Base-by-base conservation (phyloP, 2,888 invertebrate species). In the Hedya salicella region DNA sequence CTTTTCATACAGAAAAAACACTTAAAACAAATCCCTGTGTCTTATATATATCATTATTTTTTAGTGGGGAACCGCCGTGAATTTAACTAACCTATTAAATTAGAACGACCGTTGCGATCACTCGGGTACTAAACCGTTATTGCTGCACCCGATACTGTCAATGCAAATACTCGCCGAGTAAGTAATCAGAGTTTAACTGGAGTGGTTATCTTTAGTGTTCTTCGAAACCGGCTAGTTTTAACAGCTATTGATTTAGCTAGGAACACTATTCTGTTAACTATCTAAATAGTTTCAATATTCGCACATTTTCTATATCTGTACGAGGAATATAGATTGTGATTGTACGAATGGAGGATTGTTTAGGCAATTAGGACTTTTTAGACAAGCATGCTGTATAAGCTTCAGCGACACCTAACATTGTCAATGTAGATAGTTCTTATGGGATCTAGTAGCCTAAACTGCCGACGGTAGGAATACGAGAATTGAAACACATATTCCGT, bases 91-190 rank as follows among this genome's bases (percentile, higher is more conserved):
- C 36, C 36, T 42, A 49, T 63, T 46, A 52, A 32, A 17, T 6
- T 36, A 53, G 21, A 50, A 57, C 56, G 40, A 42, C 14, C 56
- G 25, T 17, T 17, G 57, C 32, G 63, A 50, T 30, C 14, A 64
- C 19, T 52, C n/a, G 19, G 21, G 19, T 49, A 36, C 49, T 64
- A 42, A 64, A 64, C 40, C 16, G 53, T 52, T 62, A 62, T 53
- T 32, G 63, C 49, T 50, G 49, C 56, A 49, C 42, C 56, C 49
- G 56, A 44, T 49, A 56, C 30, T 49, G 56, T 14, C 42, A 57
- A 63, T 64, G 56, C 63, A 64, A 64, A 64, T 64, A 30, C 40
- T 32, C 32, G 32, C 30, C 19, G 42, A 39, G 14, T 5, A 53
- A 56, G 49, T 6, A 44, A 56, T 42, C 56, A 16, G 40, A 40